Evolutionary conservation across 2,113 vertebrate genomes (phyloP).

Genomic region (Micromys minutus): DNA sequence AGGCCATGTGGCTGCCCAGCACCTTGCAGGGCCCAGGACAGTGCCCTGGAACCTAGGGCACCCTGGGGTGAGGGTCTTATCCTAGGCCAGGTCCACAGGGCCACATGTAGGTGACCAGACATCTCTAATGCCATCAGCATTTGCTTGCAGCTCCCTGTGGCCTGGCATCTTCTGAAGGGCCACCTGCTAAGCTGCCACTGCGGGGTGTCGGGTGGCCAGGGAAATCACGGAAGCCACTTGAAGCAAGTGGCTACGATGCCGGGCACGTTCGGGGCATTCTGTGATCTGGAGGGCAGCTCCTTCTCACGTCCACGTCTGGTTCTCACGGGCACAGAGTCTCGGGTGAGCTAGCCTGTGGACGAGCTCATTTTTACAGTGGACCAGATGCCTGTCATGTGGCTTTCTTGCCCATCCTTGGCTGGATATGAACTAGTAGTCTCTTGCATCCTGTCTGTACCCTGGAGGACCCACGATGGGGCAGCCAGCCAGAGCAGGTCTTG

Average conservation of each 20-base stretch:
- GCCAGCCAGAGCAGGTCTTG: background rate
- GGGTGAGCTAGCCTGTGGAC: background rate
- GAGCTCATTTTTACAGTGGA: background rate
- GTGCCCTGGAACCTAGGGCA: background rate
- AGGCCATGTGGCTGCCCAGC: background rate
- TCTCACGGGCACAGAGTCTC: background rate
- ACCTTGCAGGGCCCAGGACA: background rate
- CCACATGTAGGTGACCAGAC: background rate
- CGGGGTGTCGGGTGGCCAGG: background rate
- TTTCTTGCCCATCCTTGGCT: no score
- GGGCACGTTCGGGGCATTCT: background rate
- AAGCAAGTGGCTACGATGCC: background rate
- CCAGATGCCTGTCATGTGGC: background rate
- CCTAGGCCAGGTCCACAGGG: background rate
- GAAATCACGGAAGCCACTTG: background rate
- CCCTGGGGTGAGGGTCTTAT: background rate
- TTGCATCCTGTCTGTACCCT: background rate
- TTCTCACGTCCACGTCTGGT: fast-evolving
- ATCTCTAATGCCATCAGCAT: background rate
- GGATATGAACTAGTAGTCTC: no score
- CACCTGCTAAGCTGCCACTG: background rate
- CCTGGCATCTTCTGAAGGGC: background rate
- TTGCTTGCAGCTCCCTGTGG: background rate
- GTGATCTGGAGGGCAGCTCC: fast-evolving
- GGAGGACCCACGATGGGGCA: background rate